phyloP scores from a whole-genome alignment of 2,113 vertebrate species.

The Spea multiplicata region DNA sequence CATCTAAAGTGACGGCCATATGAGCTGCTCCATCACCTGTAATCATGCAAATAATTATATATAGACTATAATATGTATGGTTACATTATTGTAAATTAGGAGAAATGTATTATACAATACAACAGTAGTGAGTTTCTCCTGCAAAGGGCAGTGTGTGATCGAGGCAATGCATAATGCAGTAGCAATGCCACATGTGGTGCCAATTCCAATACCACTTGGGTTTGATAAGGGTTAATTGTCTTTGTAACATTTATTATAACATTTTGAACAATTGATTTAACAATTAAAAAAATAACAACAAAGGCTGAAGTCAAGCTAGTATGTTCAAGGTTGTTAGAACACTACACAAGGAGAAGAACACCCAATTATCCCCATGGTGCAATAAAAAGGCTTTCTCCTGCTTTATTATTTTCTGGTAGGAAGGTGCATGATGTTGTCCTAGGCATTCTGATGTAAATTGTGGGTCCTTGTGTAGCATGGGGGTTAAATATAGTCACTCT shows the following conservation, averaged over 20 bases:
- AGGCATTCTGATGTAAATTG: constrained; percentile 14
- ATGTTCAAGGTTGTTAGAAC: constrained; percentile 48
- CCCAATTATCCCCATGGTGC: constrained; percentile 42
- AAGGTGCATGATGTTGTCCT: constrained; percentile 31
- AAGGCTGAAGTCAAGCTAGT: constrained; percentile 42
- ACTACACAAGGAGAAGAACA: constrained; percentile 33
- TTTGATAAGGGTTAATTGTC: constrained; percentile 21
- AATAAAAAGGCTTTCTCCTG: constrained; percentile 46
- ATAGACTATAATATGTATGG: too few species aligned
- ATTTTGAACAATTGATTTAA: constrained; percentile 45
- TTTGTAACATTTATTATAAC: constrained; percentile 18
- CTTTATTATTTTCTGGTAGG: constrained; percentile 37
- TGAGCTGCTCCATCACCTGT: too few species aligned
- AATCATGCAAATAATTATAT: too few species aligned
- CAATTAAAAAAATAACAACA: constrained; percentile 35
- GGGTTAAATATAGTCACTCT: constrained; percentile 46
- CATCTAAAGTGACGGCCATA: too few species aligned
- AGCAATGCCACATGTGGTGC: too few species aligned
- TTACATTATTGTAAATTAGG: too few species aligned
- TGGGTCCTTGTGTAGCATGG: constrained; percentile 22
- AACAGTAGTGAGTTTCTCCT: too few species aligned
- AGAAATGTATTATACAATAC: too few species aligned
- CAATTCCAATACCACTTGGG: too few species aligned
- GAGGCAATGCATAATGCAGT: too few species aligned
- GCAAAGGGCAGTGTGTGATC: too few species aligned